Percentiles rank a stretch among this genome's conserved stretches.
phyloP scores from a whole-genome alignment of 2,797 vertebrate genomes.

The Microtus californicus region DNA sequence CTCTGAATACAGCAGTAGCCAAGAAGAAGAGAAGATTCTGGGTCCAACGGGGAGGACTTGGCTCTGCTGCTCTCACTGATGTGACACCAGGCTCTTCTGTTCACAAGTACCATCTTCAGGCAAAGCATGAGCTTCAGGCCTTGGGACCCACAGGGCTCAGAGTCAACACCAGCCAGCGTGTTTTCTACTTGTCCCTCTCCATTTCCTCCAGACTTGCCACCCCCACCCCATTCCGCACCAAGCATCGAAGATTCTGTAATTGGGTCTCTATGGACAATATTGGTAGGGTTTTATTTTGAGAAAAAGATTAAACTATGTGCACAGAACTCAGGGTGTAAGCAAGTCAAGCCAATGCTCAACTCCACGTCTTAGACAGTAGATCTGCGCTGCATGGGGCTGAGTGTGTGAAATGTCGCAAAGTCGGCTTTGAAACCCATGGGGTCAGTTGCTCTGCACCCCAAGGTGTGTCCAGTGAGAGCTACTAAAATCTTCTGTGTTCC shows the following conservation, averaged over 20 bases:
- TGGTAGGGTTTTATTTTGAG: not conserved
- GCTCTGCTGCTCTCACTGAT: too few species aligned
- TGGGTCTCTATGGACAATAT: not conserved
- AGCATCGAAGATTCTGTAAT: not conserved
- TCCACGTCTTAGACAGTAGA: not conserved
- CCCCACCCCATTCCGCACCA: accelerated
- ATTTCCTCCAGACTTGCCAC: too few species aligned
- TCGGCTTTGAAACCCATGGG: not conserved
- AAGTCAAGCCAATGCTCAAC: not conserved
- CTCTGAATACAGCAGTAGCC: not conserved
- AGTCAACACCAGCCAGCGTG: accelerated
- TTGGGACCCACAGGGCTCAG: too few species aligned
- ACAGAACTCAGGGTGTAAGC: not conserved
- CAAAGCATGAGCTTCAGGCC: not conserved
- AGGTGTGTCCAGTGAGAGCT: not conserved
- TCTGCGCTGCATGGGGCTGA: not conserved
- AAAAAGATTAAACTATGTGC: not conserved
- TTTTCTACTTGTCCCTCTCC: not conserved
- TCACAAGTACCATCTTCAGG: not conserved
- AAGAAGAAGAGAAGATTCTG: not conserved
- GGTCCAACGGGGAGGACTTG: not conserved
- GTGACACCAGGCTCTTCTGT: too few species aligned
- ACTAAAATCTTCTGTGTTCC: accelerated
- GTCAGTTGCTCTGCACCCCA: not conserved
- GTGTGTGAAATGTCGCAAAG: not conserved